Evolutionary conservation across 2,888 invertebrate genomes (phyloP).

Genomic region (Lasioglossum vierecki): DNA sequence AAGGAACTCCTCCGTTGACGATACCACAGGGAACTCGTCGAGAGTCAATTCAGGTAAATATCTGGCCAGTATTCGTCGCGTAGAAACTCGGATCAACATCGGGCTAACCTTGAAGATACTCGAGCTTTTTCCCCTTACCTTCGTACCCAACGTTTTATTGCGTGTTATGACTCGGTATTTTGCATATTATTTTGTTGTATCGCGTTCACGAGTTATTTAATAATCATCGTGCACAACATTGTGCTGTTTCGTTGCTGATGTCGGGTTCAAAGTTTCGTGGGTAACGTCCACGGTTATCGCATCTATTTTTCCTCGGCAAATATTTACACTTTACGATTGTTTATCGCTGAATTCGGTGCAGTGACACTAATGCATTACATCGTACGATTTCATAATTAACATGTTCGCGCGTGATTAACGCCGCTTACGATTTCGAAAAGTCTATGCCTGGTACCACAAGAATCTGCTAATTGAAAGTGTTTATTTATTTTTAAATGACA

Average conservation of each 20-base stretch:
- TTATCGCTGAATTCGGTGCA: not conserved
- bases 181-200: slow-evolving; percentile 42
- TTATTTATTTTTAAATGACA: not conserved
- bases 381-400: not conserved
- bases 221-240: no score
- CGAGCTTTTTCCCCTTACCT: slow-evolving; percentile 62
- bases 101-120: slow-evolving; percentile 77
- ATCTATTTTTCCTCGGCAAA: not conserved
- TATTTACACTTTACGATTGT: slow-evolving; percentile 18
- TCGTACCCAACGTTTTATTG: slow-evolving; percentile 54
- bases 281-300: not conserved
- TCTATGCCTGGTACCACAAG: not conserved
- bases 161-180: slow-evolving; percentile 53
- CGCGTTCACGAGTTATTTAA: not conserved
- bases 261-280: not conserved
- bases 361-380: not conserved
- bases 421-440: not conserved
- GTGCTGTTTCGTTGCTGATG: not conserved
- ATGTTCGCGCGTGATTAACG: not conserved
- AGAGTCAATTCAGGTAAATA: slow-evolving; percentile 91
- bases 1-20: slow-evolving; percentile 92
- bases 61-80: slow-evolving; percentile 14
- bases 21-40: slow-evolving; percentile 92
- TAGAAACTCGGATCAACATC: slow-evolving; percentile 67
- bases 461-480: not conserved